Conservation (phyloP, 2,888 invertebrate species). For the Adineta ricciae region DNA sequence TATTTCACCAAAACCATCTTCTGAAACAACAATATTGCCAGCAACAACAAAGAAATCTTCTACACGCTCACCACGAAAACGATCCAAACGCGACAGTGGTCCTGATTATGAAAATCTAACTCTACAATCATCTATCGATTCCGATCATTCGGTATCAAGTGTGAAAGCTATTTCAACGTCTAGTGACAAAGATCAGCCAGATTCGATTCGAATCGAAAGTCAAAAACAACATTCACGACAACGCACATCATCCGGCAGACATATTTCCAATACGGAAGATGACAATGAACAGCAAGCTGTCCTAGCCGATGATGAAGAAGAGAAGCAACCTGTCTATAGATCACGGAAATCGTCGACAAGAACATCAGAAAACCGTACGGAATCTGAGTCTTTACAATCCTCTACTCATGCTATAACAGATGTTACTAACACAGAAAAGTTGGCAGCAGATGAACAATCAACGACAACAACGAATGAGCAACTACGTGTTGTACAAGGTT, state of each 20-base stretch:
- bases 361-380: background rate
- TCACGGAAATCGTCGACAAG: background rate
- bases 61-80: constrained; percentile 4
- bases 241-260: background rate
- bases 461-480: background rate
- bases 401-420: background rate
- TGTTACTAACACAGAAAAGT: background rate
- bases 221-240: background rate
- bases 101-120: background rate
- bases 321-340: background rate
- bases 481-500: background rate
- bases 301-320: constrained; percentile 8
- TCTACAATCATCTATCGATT: background rate
- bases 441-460: background rate
- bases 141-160: background rate
- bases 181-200: background rate
- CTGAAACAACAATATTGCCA: background rate
- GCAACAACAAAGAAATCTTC: background rate
- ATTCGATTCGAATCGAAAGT: background rate
- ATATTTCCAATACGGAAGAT: background rate
- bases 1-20: background rate
- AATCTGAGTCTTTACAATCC: background rate
- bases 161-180: background rate
- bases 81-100: constrained; percentile 12
- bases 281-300: background rate